These are phyloP conservation scores for Hoplostethus mediterraneus DNA, from an alignment of 2,797 vertebrate genomes.

Conservation along the genomic window DNA sequence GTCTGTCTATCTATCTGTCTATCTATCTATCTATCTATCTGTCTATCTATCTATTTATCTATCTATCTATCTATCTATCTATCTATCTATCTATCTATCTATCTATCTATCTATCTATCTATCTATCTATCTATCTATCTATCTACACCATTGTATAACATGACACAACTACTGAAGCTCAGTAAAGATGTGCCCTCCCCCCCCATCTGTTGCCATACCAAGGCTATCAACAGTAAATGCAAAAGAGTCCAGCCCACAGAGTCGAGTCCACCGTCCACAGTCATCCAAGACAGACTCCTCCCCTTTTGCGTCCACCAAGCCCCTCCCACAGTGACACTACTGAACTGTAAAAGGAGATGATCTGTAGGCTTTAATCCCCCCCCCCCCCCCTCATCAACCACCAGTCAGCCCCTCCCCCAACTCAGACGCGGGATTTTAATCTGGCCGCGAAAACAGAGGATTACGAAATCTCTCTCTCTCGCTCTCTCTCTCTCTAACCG, in stretches of 20 bases:
- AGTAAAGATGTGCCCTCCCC: neutral
- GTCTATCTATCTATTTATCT: too few relatives aligned
- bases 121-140: too few relatives aligned
- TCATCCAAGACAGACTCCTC: slow-evolving; percentile 40
- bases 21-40: too few relatives aligned
- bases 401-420: slow-evolving; percentile 65
- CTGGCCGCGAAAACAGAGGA: slow-evolving; percentile 67
- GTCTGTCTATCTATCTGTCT: too few relatives aligned
- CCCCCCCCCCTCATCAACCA: slow-evolving; percentile 36
- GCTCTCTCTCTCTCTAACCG: slow-evolving; percentile 10
- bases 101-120: too few relatives aligned
- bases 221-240: neutral
- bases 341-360: slow-evolving; percentile 71
- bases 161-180: neutral
- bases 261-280: neutral
- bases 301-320: slow-evolving; percentile 36
- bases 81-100: too few relatives aligned
- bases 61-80: too few relatives aligned
- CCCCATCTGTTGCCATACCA: neutral
- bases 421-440: slow-evolving; percentile 77
- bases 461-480: slow-evolving; percentile 66
- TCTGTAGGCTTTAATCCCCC: slow-evolving; percentile 73
- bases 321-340: slow-evolving; percentile 66
- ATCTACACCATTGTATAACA: slow-evolving; percentile 1
- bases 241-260: neutral